Evolutionary conservation across 2,888 invertebrate species (phyloP).

Genomic region (Ernsta delagoae): DNA sequence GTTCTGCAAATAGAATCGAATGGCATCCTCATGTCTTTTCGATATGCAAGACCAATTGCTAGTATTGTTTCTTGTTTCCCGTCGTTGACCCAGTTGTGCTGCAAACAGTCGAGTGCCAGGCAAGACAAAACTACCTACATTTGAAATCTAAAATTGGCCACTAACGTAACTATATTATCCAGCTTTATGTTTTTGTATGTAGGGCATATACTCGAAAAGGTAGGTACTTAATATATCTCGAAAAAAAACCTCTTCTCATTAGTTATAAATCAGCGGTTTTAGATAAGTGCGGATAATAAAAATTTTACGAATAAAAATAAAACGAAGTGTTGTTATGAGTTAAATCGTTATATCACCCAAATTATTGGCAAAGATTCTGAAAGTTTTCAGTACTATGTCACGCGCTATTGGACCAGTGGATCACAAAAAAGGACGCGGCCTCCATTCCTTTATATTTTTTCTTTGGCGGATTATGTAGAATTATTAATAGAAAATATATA

Average conservation of each 20-base stretch:
- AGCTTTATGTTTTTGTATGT: neutral
- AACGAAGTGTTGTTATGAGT: conserved; percentile 8
- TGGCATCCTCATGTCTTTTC: neutral
- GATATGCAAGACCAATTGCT: conserved; percentile 2
- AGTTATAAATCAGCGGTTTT: conserved; percentile 16
- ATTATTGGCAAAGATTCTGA: conserved; percentile 20
- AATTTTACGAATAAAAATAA: conserved; percentile 20
- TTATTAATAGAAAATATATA: too few species aligned
- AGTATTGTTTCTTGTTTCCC: conserved; percentile 24
- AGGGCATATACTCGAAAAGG: too few species aligned
- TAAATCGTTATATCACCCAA: conserved; percentile 6
- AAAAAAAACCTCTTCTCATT: neutral
- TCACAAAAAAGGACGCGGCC: neutral
- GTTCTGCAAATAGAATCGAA: neutral
- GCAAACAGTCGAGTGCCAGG: conserved; percentile 59
- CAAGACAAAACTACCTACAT: conserved; percentile 18
- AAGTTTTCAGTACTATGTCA: conserved; percentile 3
- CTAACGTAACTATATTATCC: conserved; percentile 16
- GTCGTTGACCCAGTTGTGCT: conserved; percentile 61
- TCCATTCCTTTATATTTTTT: neutral
- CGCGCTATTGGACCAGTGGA: conserved; percentile 1
- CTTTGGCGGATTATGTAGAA: neutral
- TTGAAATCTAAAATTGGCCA: conserved; percentile 31
- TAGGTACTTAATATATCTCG: too few species aligned
- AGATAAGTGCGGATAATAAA: conserved; percentile 2